These are phyloP conservation scores for Siderastrea siderea DNA, from an alignment of 92 coral and sea anemone species.

Conservation along the genomic window DNA sequence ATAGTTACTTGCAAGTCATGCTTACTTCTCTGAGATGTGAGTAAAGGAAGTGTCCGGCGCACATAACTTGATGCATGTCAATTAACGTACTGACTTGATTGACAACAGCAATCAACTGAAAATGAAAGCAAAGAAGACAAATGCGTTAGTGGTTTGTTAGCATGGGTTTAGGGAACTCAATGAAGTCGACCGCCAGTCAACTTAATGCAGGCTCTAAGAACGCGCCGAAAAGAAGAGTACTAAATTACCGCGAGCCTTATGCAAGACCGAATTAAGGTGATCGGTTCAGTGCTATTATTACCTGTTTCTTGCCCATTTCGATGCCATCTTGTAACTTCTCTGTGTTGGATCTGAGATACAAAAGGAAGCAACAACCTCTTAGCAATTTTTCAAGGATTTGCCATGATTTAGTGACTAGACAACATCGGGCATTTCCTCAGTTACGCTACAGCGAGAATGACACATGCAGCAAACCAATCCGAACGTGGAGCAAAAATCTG, in stretches of 20 bases:
- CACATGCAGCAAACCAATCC: too few species aligned
- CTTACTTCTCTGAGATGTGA: slow-evolving; percentile 93
- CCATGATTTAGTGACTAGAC: too few species aligned
- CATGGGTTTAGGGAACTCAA: too few species aligned
- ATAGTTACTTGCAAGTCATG: too few species aligned
- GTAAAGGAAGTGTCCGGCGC: slow-evolving; percentile 98
- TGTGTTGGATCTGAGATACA: slow-evolving; percentile 64
- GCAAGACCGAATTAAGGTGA: too few species aligned
- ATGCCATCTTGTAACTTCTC: slow-evolving; percentile 85
- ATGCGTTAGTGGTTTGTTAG: neutral
- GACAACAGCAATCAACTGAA: slow-evolving; percentile 88
- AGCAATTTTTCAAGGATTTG: neutral
- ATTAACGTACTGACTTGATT: slow-evolving; percentile 94
- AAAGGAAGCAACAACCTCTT: neutral
- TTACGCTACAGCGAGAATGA: too few species aligned
- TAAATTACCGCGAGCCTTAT: too few species aligned
- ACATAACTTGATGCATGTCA: slow-evolving; percentile 96
- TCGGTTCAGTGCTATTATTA: neutral
- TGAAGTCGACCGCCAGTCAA: too few species aligned
- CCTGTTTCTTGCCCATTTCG: slow-evolving; percentile 93
- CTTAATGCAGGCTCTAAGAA: too few species aligned
- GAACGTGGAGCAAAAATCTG: too few species aligned
- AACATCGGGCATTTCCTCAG: too few species aligned
- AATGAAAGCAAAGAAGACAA: neutral
- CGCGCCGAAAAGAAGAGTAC: too few species aligned